Percentiles rank a stretch among this genome's conserved stretches.
Conservation (phyloP, 2,888 invertebrate species). For the Cheiracanthium punctorium region DNA sequence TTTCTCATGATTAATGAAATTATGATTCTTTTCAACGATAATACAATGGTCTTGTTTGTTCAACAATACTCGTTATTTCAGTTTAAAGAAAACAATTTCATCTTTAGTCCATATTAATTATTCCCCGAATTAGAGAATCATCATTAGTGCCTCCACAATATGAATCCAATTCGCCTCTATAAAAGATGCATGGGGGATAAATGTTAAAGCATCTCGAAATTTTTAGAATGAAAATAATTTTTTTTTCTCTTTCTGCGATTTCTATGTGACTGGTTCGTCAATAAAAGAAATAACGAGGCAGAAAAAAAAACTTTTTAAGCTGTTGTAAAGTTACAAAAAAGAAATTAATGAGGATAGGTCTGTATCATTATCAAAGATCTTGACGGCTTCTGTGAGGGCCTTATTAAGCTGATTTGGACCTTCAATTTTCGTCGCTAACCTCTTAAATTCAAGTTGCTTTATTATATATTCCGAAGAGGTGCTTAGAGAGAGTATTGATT, state of each 20-base stretch:
- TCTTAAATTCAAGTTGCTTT: conserved; percentile 41
- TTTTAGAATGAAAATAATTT: conserved; percentile 39
- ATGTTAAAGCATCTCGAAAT: conserved; percentile 28
- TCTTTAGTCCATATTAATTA: neutral
- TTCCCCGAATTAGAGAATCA: neutral
- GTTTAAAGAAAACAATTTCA: neutral
- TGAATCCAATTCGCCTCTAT: neutral
- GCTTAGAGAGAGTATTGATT: conserved; percentile 8
- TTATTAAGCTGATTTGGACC: conserved; percentile 44
- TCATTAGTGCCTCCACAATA: neutral
- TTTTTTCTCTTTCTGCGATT: conserved; percentile 27
- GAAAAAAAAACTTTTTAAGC: conserved; percentile 3
- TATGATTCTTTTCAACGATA: too few relatives aligned
- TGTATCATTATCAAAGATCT: conserved; percentile 50
- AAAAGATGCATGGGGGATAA: neutral
- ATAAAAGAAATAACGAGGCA: conserved; percentile 38
- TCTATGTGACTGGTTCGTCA: conserved; percentile 1
- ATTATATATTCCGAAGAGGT: conserved; percentile 1
- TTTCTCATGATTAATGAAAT: too few relatives aligned
- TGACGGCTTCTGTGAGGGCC: conserved; percentile 40
- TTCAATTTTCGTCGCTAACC: conserved; percentile 36
- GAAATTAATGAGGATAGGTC: conserved; percentile 48
- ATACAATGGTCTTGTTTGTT: too few relatives aligned
- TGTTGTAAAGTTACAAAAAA: neutral
- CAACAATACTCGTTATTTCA: too few relatives aligned